Conservation (phyloP, 2,797 vertebrate species). For the Rhodeus uyekii region DNA sequence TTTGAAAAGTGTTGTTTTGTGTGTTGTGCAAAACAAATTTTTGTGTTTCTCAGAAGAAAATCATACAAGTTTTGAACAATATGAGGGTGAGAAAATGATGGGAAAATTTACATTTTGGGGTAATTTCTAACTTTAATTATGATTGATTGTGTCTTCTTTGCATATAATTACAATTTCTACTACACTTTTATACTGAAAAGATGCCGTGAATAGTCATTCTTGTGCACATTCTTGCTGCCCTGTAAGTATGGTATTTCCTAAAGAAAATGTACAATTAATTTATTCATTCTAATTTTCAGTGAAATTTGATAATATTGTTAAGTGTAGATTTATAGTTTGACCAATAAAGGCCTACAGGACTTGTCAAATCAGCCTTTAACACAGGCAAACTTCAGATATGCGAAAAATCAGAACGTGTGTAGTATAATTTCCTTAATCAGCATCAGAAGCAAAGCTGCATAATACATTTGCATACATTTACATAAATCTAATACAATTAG, state of each 20-base stretch:
- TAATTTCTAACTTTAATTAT: not conserved
- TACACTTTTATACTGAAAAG: not conserved
- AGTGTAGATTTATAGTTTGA: not conserved
- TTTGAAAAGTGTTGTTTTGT: not conserved
- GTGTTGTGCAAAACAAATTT: not conserved
- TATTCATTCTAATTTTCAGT: not conserved
- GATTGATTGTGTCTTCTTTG: not conserved
- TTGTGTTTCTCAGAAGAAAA: not conserved
- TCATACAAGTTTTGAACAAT: not conserved
- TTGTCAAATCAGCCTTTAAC: not conserved
- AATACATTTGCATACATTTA: not conserved
- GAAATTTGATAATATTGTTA: not conserved
- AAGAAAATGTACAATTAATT: not conserved
- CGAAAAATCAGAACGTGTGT: not conserved
- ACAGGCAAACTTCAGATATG: not conserved
- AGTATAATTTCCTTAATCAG: not conserved
- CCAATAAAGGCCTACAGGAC: not conserved
- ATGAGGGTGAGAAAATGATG: not conserved
- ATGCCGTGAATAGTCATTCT: not conserved
- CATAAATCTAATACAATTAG: not conserved
- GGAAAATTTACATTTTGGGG: not conserved
- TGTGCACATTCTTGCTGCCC: not conserved
- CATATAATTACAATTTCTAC: not conserved
- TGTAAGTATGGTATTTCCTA: not conserved
- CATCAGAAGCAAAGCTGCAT: not conserved